Conservation (phyloP, 2,888 invertebrate species). For the Aphodius granarius region DNA sequence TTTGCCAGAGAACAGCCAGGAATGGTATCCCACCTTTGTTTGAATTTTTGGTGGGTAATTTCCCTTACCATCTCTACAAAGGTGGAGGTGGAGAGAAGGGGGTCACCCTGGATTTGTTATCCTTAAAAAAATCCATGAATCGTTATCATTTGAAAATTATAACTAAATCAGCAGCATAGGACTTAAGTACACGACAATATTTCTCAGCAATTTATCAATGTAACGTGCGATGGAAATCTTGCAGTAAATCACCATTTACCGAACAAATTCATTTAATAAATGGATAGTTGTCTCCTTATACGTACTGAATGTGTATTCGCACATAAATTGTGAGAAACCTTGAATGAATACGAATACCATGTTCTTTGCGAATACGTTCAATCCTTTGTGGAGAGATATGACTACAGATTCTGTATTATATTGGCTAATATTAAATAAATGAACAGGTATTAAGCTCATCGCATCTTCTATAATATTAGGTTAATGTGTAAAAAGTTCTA, state of each 20-base stretch:
- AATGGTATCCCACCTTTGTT: no score
- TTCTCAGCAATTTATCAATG: slow-evolving; percentile 3
- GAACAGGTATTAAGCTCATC: background rate
- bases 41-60: no score
- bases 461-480: no score
- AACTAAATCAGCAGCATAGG: background rate
- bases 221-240: slow-evolving; percentile 1
- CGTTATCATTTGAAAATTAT: background rate
- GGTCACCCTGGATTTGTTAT: no score
- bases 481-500: no score
- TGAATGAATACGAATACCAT: background rate
- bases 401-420: background rate
- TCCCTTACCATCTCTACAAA: no score
- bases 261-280: slow-evolving; percentile 6
- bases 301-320: background rate
- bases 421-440: background rate
- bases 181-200: background rate
- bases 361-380: background rate
- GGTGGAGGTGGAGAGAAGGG: no score
- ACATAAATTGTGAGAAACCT: background rate
- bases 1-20: no score
- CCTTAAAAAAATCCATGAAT: background rate
- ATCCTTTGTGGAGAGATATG: background rate
- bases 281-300: slow-evolving; percentile 1
- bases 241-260: background rate